Evolutionary conservation across 2,797 vertebrate genomes (phyloP).

Genomic region (Argyrosomus regius): DNA sequence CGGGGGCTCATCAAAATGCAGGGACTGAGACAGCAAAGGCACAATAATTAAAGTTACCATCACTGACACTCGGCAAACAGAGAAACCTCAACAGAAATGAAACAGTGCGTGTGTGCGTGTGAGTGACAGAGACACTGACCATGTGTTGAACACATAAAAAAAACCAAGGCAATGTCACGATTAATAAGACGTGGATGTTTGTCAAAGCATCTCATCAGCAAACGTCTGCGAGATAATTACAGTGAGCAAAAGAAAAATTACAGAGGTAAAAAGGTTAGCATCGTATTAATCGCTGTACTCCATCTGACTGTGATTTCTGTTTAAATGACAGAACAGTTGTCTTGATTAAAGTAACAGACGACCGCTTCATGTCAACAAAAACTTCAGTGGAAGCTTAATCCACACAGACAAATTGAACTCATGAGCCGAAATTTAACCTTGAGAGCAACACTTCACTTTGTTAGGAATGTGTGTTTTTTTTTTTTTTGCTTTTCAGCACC

Average conservation of each 20-base stretch:
- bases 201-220: constrained; percentile 51
- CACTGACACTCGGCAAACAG: constrained; percentile 66
- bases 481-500: background rate
- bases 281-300: constrained; percentile 46
- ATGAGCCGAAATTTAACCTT: constrained; percentile 2
- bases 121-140: constrained; percentile 8
- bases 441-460: constrained; percentile 2
- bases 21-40: constrained; percentile 53
- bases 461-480: background rate
- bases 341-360: constrained; percentile 53
- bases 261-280: constrained; percentile 49
- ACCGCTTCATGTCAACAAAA: constrained; percentile 33
- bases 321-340: constrained; percentile 37
- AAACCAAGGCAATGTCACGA: constrained; percentile 47
- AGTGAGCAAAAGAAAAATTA: constrained; percentile 45
- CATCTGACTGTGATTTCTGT: constrained; percentile 31
- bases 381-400: constrained; percentile 19
- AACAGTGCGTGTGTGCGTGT: background rate
- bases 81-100: constrained; percentile 38
- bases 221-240: constrained; percentile 61
- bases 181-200: constrained; percentile 66
- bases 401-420: background rate
- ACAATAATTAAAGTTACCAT: constrained; percentile 76
- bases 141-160: constrained; percentile 42
- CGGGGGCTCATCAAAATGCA: constrained; percentile 73